Evolutionary conservation across 2,797 vertebrate species (phyloP), one percentile per base, ranked within the genome.

Genomic region (Sebastes alutus): DNA sequence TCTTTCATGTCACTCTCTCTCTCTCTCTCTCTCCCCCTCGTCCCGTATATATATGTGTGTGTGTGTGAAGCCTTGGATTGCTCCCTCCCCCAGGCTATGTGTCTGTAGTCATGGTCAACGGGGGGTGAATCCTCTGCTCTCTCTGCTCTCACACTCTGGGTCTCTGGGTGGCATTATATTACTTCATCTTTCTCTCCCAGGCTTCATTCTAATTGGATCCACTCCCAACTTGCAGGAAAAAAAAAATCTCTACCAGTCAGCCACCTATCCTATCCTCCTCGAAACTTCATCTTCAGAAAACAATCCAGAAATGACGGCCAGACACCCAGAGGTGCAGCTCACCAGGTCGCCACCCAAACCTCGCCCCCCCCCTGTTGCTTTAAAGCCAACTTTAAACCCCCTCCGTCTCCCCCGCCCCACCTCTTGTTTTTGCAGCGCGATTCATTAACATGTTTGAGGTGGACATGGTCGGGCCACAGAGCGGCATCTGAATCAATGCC

Each of bases 371-470:
- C 56, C 74, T 71, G 77, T 67, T 74, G 80, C 88, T 88, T 84
- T 75, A 65, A 83, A 87, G 63, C 73, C 46, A 7, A 3, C 56
- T 29, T 1, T 52, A 42, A 67, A 69, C 76, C 59, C 23, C 12
- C 30, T 13, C 58, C 16, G 20, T 65, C 77, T 38, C 2, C 8
- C 30, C 7, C 7, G 9, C 76, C 75, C 72, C 73, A 30, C 78
- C 76, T 75, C 52, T 49, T 64, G 65, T 67, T 77, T 84, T 78
- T 54, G 90, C 63, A 3, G 80, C 65, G 25, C 83, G 82, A 93
- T 93, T 94, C 93, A 93, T 95, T 94, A 93, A 92, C 89, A 89
- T 89, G 93, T 93, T 85, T 66, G 90, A 73, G 89, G 87, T 91
- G 92, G 90, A 93, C 85, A 80, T 20, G 83, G 73, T 42, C 62